Percentiles rank a stretch among this genome's conserved stretches.
Evolutionary conservation across 2,888 invertebrate genomes (phyloP).

Genomic region (Amblyjoppa fuscipennis): DNA sequence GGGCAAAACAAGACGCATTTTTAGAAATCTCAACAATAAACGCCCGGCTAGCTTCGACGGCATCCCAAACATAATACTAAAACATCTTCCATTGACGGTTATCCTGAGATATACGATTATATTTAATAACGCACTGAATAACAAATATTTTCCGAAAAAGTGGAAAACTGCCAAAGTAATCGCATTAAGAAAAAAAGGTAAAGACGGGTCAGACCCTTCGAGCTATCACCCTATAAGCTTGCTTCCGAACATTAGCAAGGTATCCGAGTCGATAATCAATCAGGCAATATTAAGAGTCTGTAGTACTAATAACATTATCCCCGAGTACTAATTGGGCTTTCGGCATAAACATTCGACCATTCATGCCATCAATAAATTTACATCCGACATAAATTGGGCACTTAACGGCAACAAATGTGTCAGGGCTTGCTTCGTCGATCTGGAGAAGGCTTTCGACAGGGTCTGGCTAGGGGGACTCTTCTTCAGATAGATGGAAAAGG

Average conservation of each 20-base stretch:
- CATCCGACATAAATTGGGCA: slow-evolving; percentile 59
- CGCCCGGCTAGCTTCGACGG: slow-evolving; percentile 41
- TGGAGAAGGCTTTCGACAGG: slow-evolving; percentile 66
- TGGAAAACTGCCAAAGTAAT: slow-evolving; percentile 73
- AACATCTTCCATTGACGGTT: slow-evolving; percentile 46
- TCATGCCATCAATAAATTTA: slow-evolving; percentile 56
- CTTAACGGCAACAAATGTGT: slow-evolving; percentile 52
- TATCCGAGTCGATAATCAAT: slow-evolving; percentile 71
- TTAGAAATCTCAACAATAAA: slow-evolving; percentile 52
- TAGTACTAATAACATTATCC: slow-evolving; percentile 61
- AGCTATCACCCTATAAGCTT: slow-evolving; percentile 73
- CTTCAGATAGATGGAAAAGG: slow-evolving; percentile 64
- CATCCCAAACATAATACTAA: slow-evolving; percentile 44
- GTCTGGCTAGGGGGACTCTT: slow-evolving; percentile 71
- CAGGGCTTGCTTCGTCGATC: slow-evolving; percentile 59
- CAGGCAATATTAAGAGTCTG: slow-evolving; percentile 51
- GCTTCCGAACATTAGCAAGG: slow-evolving; percentile 73
- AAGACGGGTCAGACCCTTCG: slow-evolving; percentile 44
- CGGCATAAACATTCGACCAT: too few relatives aligned
- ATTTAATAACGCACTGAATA: slow-evolving; percentile 70
- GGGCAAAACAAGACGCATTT: neutral
- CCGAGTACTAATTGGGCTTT: slow-evolving; percentile 27
- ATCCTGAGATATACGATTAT: slow-evolving; percentile 35
- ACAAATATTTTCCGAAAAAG: slow-evolving; percentile 72
- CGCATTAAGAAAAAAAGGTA: slow-evolving; percentile 67